A percentile compares a stretch with the other conserved stretches of the same genome.
Evolutionary conservation across 2,113 vertebrate genomes (phyloP).

Genomic region (Vimba vimba): DNA sequence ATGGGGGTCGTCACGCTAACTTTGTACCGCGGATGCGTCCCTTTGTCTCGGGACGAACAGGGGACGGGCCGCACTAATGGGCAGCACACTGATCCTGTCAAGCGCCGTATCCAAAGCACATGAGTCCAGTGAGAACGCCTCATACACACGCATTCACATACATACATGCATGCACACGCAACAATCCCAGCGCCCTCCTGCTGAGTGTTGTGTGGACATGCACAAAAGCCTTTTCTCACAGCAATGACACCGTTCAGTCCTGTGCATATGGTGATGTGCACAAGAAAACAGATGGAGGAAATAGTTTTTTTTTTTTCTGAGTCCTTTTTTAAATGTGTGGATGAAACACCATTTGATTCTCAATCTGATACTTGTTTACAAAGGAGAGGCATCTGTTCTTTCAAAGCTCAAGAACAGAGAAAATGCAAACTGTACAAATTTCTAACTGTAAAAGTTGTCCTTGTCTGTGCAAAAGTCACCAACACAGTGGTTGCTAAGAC

Average conservation of each 20-base stretch:
- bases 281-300: slow-evolving; percentile 20
- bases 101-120: slow-evolving; percentile 63
- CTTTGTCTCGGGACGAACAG: slow-evolving; percentile 66
- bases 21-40: slow-evolving; percentile 67
- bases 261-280: slow-evolving; percentile 20
- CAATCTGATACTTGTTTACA: slow-evolving; percentile 21
- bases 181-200: slow-evolving; percentile 43
- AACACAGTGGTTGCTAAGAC: neutral
- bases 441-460: neutral
- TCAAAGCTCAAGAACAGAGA: slow-evolving; percentile 38
- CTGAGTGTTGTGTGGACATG: slow-evolving; percentile 49
- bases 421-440: slow-evolving; percentile 26
- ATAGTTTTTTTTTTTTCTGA: neutral
- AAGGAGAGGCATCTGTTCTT: slow-evolving; percentile 2
- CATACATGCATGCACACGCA: slow-evolving; percentile 49
- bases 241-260: slow-evolving; percentile 14
- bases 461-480: neutral
- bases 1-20: slow-evolving; percentile 77
- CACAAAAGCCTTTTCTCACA: slow-evolving; percentile 30
- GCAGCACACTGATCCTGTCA: slow-evolving; percentile 77
- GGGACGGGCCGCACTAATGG: slow-evolving; percentile 70
- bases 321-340: neutral
- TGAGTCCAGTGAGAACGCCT: slow-evolving; percentile 58
- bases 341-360: slow-evolving; percentile 16
- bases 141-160: slow-evolving; percentile 20